Conservation (phyloP, 2,888 invertebrate genomes). For the Anagyrus pseudococci region DNA sequence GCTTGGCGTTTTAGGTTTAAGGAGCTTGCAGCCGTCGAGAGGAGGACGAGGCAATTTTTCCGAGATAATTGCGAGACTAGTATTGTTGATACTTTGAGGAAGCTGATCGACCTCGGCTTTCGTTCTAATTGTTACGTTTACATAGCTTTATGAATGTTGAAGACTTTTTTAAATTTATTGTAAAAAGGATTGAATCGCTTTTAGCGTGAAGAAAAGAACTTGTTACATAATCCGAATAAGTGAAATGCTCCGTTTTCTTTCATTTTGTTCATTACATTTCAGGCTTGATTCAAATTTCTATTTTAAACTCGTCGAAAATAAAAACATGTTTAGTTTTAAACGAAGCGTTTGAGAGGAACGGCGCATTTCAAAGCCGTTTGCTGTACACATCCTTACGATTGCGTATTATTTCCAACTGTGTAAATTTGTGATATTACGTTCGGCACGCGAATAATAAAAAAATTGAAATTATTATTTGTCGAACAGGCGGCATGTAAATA, state of each 20-base stretch:
- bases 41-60: constrained; percentile 8
- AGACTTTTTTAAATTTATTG: constrained; percentile 30
- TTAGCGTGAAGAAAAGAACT: constrained; percentile 18
- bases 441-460: constrained; percentile 9
- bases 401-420: constrained; percentile 37
- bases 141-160: constrained; percentile 39
- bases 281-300: not conserved
- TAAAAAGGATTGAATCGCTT: constrained; percentile 16
- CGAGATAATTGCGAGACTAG: constrained; percentile 12
- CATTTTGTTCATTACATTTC: not conserved
- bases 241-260: constrained; percentile 11
- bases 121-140: constrained; percentile 36
- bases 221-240: constrained; percentile 8
- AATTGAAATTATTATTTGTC: constrained; percentile 9
- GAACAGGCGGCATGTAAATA: not conserved
- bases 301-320: not conserved
- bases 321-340: not conserved
- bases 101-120: constrained; percentile 19
- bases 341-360: constrained; percentile 5
- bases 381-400: constrained; percentile 25
- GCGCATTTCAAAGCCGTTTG: constrained; percentile 24
- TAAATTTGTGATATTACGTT: constrained; percentile 39
- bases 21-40: constrained; percentile 7
- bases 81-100: constrained; percentile 28
- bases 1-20: too few relatives aligned